A percentile compares a stretch with the other conserved stretches of the same genome.
These are phyloP conservation scores for Enteromius afrohamiltoni DNA, from an alignment of 2,797 vertebrate species.

Conservation along the genomic window DNA sequence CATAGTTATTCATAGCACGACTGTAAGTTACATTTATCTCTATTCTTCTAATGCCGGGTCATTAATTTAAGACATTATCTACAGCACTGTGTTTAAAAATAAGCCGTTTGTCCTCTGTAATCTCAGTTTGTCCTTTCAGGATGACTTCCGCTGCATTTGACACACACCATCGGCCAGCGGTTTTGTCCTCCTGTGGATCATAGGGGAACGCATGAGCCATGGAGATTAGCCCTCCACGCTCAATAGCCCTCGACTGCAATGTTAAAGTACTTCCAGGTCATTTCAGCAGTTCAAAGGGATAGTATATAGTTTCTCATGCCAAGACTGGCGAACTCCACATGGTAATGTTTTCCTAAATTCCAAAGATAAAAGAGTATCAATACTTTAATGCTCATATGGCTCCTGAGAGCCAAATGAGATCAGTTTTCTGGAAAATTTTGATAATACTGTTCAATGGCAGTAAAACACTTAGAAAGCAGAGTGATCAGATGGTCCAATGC, in stretches of 20 bases:
- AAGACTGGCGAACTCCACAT: background rate
- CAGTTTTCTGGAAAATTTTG: background rate
- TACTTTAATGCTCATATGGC: background rate
- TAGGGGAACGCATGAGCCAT: background rate
- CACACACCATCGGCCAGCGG: conserved; percentile 36
- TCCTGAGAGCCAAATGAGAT: background rate
- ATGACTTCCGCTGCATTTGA: conserved; percentile 44
- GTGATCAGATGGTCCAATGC: background rate
- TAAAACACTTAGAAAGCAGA: background rate
- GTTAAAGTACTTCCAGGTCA: conserved; percentile 22
- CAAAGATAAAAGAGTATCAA: background rate
- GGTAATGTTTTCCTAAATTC: background rate
- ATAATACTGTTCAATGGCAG: background rate
- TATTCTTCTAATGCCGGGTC: conserved; percentile 22
- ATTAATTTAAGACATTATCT: conserved; percentile 44
- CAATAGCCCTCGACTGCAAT: conserved; percentile 25
- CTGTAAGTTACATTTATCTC: conserved; percentile 37
- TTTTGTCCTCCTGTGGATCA: conserved; percentile 34
- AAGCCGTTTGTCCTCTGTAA: conserved; percentile 46
- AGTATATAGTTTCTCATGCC: background rate
- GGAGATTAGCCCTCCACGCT: conserved; percentile 32
- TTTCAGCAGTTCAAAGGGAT: conserved; percentile 25
- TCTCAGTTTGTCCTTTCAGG: conserved; percentile 46
- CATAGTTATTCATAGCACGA: conserved; percentile 23
- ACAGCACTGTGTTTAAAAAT: conserved; percentile 35